phyloP scores from a whole-genome alignment of 2,888 invertebrate species.

The Linnaemya tessellans region DNA sequence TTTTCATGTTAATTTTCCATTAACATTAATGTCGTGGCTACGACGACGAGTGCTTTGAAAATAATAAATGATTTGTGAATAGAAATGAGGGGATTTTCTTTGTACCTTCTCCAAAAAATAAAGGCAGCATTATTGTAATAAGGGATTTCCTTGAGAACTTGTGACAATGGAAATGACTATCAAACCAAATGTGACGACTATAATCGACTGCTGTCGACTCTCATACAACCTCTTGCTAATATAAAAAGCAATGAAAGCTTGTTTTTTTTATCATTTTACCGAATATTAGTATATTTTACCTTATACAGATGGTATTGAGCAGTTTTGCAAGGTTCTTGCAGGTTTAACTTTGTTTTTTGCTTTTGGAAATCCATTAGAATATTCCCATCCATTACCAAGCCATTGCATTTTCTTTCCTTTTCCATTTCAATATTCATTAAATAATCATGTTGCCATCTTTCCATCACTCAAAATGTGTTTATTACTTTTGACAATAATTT shows the following conservation, averaged over 20 bases:
- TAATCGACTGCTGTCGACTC: too few species aligned
- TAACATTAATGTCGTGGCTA: conserved; percentile 10
- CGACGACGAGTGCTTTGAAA: neutral
- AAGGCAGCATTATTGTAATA: neutral
- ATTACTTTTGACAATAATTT: neutral
- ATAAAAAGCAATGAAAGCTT: too few species aligned
- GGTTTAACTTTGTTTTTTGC: too few species aligned
- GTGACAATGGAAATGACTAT: neutral
- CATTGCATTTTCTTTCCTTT: neutral
- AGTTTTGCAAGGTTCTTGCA: too few species aligned
- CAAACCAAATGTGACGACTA: neutral
- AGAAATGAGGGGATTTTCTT: neutral
- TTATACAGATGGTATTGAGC: too few species aligned
- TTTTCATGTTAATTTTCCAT: conserved; percentile 10
- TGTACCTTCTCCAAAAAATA: neutral
- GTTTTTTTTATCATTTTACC: too few species aligned
- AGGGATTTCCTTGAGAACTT: conserved; percentile 11
- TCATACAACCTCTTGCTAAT: too few species aligned
- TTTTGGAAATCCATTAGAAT: too few species aligned
- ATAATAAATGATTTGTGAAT: conserved; percentile 2
- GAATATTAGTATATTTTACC: too few species aligned
- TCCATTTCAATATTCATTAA: conserved; percentile 8
- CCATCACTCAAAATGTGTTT: neutral
- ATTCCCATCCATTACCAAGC: too few species aligned
- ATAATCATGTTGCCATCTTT: neutral